These are phyloP conservation scores for Plumapathes pennacea DNA, from an alignment of 92 coral and sea anemone species.

Conservation along the genomic window DNA sequence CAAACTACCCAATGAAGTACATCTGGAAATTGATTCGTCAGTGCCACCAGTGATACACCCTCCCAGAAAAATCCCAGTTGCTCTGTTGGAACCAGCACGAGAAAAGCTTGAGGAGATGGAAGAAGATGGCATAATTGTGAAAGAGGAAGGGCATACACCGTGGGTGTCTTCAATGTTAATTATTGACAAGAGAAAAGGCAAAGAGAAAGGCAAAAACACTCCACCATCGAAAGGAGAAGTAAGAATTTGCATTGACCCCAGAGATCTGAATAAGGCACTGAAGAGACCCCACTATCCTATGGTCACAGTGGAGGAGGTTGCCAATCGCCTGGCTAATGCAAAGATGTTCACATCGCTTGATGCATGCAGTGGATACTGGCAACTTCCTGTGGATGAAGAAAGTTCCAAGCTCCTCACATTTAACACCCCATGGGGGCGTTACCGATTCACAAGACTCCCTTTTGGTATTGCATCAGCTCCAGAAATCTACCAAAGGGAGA, in stretches of 20 bases:
- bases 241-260: too few relatives aligned
- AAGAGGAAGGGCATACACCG: slow-evolving; percentile 33
- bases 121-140: slow-evolving; percentile 48
- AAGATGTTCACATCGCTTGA: slow-evolving; percentile 24
- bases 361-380: slow-evolving; percentile 48
- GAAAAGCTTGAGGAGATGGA: slow-evolving; percentile 47
- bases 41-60: slow-evolving; percentile 16
- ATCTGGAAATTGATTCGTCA: slow-evolving; percentile 25
- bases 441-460: slow-evolving; percentile 46
- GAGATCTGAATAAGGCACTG: background rate
- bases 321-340: slow-evolving; percentile 3
- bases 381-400: slow-evolving; percentile 31
- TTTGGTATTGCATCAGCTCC: slow-evolving; percentile 38
- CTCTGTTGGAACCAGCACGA: slow-evolving; percentile 19
- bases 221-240: too few relatives aligned
- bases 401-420: slow-evolving; percentile 50
- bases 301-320: slow-evolving; percentile 16
- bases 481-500: slow-evolving; percentile 40
- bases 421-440: slow-evolving; percentile 51
- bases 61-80: slow-evolving; percentile 14
- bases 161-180: slow-evolving; percentile 43
- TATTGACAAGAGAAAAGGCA: slow-evolving; percentile 40
- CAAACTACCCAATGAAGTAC: slow-evolving; percentile 27
- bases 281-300: slow-evolving; percentile 20
- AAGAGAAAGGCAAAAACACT: too few relatives aligned